These are phyloP conservation scores for Lepisosteus oculatus DNA, from an alignment of 2,113 vertebrate genomes.

Conservation along the genomic window DNA sequence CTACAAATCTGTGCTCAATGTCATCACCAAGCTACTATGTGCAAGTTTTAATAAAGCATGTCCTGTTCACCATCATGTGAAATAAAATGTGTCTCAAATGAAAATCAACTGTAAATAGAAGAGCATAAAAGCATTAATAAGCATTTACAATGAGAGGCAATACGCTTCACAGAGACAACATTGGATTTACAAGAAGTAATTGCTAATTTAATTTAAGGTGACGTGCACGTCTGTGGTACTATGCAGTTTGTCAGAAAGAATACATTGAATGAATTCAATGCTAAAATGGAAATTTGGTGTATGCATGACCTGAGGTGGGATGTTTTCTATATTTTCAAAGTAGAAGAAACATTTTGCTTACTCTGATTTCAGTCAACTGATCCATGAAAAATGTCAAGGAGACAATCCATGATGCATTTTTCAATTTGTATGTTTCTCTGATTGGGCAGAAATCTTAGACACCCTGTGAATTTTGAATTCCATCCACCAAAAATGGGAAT, in stretches of 20 bases:
- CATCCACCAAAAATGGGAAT: no score
- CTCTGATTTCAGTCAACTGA: neutral
- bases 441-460: no score
- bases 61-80: no score
- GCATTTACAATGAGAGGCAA: neutral
- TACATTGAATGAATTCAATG: neutral
- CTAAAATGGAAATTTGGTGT: neutral
- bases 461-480: no score
- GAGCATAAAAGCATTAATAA: no score
- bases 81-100: no score
- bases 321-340: neutral
- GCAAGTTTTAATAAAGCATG: no score
- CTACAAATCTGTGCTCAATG: no score
- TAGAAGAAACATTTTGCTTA: neutral
- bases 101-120: no score
- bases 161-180: neutral
- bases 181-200: neutral
- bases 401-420: neutral
- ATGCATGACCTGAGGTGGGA: neutral
- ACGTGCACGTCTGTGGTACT: neutral
- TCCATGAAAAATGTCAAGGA: neutral
- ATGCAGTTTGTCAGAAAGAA: neutral
- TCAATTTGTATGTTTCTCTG: no score
- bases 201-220: conserved; percentile 6
- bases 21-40: no score